Percentiles rank a stretch among this genome's conserved stretches.
These are phyloP conservation scores for Parnassius smintheus DNA, from an alignment of 2,888 invertebrate genomes.

Conservation along the genomic window DNA sequence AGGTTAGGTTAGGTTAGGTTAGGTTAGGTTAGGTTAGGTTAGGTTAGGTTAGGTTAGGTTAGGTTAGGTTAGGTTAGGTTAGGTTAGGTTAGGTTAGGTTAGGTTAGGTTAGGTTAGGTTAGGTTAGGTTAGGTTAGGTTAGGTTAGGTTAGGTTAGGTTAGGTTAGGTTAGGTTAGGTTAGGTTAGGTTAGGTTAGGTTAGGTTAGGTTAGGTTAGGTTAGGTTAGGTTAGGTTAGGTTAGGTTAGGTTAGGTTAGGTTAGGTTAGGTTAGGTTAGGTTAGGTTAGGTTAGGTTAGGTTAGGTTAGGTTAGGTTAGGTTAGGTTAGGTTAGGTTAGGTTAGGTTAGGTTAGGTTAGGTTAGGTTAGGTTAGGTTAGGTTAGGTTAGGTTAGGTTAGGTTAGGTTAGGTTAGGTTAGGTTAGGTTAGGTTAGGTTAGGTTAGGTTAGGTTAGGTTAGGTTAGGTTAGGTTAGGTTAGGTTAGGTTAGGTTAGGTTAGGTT, in stretches of 20 bases:
- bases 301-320: conserved; percentile 3
- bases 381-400: not conserved
- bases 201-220: conserved; percentile 4
- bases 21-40: conserved; percentile 19
- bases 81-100: conserved; percentile 20
- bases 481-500: not conserved
- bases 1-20: conserved; percentile 22
- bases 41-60: conserved; percentile 21
- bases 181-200: conserved; percentile 1
- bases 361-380: conserved; percentile 4
- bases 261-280: conserved; percentile 4
- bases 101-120: conserved; percentile 12
- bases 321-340: conserved; percentile 5
- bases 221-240: conserved; percentile 2
- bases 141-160: conserved; percentile 27
- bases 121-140: conserved; percentile 14
- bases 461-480: not conserved
- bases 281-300: conserved; percentile 3
- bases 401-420: not conserved
- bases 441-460: not conserved
- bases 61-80: conserved; percentile 20
- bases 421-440: not conserved
- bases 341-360: conserved; percentile 3
- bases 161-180: conserved; percentile 1
- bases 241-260: conserved; percentile 4